Conservation (phyloP, 2,113 vertebrate genomes). For the Megalops atlanticus region DNA sequence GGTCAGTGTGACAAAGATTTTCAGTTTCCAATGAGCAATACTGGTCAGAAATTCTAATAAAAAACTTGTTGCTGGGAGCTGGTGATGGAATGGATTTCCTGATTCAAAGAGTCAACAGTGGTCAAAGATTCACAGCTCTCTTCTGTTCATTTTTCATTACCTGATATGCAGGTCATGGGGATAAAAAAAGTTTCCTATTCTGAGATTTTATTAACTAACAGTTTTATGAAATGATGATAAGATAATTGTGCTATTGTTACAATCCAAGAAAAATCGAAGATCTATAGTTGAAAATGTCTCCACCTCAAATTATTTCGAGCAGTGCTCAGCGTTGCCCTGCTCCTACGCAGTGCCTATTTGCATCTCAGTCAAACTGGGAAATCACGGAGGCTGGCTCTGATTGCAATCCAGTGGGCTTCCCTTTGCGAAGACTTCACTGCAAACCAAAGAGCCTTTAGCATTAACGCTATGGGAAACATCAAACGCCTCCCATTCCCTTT, state of each 20-base stretch:
- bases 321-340: not conserved
- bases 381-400: not conserved
- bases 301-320: not conserved
- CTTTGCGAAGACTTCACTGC: not conserved
- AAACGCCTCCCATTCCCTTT: not conserved
- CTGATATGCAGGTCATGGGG: too few relatives aligned
- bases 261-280: too few relatives aligned
- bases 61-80: not conserved
- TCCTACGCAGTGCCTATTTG: conserved; percentile 1
- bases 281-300: too few relatives aligned
- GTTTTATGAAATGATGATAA: too few relatives aligned
- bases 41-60: not conserved
- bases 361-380: not conserved
- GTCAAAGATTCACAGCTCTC: too few relatives aligned
- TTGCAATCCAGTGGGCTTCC: not conserved
- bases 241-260: too few relatives aligned
- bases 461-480: not conserved
- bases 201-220: too few relatives aligned
- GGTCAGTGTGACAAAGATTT: not conserved
- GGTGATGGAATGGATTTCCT: not conserved
- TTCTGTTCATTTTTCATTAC: too few relatives aligned
- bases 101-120: too few relatives aligned
- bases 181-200: too few relatives aligned
- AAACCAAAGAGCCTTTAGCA: not conserved
- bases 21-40: not conserved